A percentile compares a stretch with the other conserved stretches of the same genome.
These are phyloP conservation scores for Rhingia campestris DNA, from an alignment of 2,888 invertebrate genomes.

Conservation along the genomic window DNA sequence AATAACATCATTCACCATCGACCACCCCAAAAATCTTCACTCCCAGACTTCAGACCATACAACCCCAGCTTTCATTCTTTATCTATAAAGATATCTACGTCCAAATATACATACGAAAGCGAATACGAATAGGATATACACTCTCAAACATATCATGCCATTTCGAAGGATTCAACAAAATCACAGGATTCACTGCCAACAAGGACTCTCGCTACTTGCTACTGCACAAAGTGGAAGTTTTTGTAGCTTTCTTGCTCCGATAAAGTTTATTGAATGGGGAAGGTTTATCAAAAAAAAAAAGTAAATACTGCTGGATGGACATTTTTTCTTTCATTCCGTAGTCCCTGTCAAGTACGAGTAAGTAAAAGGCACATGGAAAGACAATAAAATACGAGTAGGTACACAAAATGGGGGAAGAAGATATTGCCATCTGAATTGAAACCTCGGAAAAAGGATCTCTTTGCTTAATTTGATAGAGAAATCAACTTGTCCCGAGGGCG, in stretches of 20 bases:
- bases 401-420: background rate
- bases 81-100: conserved; percentile 24
- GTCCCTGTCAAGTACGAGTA: background rate
- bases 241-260: conserved; percentile 45
- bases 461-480: conserved; percentile 61
- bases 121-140: too few relatives aligned
- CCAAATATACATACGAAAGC: background rate
- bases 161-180: conserved; percentile 37
- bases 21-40: background rate
- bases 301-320: conserved; percentile 40
- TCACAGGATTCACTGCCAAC: conserved; percentile 59
- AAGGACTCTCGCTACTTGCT: background rate
- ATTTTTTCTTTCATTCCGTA: conserved; percentile 33
- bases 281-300: conserved; percentile 29
- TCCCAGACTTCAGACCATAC: conserved; percentile 20
- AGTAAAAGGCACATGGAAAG: conserved; percentile 6
- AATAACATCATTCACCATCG: conserved; percentile 32
- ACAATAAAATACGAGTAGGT: background rate
- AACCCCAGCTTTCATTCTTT: conserved; percentile 17
- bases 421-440: conserved; percentile 62
- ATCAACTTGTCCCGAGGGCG: conserved; percentile 2
- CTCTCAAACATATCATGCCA: background rate
- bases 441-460: conserved; percentile 43
- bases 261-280: conserved; percentile 62
- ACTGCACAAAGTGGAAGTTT: conserved; percentile 21